A percentile compares a stretch with the other conserved stretches of the same genome.
phyloP scores from a whole-genome alignment of 2,888 invertebrate genomes.

The Drosophila dives region DNA sequence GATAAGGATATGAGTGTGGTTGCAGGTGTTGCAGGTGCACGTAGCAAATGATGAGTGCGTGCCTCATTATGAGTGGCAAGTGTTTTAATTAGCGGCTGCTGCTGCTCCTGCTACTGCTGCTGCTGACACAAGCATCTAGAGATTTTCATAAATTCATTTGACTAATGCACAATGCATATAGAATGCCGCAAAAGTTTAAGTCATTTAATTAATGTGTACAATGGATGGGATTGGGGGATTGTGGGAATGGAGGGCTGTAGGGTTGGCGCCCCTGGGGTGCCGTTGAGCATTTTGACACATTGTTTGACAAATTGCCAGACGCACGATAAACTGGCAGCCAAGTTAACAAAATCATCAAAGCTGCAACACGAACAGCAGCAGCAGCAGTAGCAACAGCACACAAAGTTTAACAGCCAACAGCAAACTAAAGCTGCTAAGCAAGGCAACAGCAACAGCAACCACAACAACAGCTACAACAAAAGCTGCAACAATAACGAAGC shows the following conservation, averaged over 20 bases:
- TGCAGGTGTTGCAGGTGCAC: slow-evolving; percentile 4
- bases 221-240: background rate
- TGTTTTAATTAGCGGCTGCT: slow-evolving; percentile 46
- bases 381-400: slow-evolving; percentile 27
- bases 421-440: slow-evolving; percentile 64
- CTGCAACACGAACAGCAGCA: slow-evolving; percentile 48
- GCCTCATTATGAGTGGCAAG: slow-evolving; percentile 52
- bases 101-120: slow-evolving; percentile 2
- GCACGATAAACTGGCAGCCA: slow-evolving; percentile 58
- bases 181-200: slow-evolving; percentile 59
- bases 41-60: slow-evolving; percentile 46
- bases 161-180: slow-evolving; percentile 65
- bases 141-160: slow-evolving; percentile 69
- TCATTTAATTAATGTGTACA: slow-evolving; percentile 74
- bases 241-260: background rate
- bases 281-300: slow-evolving; percentile 72
- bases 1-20: background rate
- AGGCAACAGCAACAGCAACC: slow-evolving; percentile 34
- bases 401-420: slow-evolving; percentile 68
- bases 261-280: background rate
- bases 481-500: background rate
- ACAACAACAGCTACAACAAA: slow-evolving; percentile 32
- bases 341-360: slow-evolving; percentile 76
- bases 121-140: slow-evolving; percentile 34
- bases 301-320: slow-evolving; percentile 79